Conservation (phyloP, 2,888 invertebrate genomes). For the Alitta virens region DNA sequence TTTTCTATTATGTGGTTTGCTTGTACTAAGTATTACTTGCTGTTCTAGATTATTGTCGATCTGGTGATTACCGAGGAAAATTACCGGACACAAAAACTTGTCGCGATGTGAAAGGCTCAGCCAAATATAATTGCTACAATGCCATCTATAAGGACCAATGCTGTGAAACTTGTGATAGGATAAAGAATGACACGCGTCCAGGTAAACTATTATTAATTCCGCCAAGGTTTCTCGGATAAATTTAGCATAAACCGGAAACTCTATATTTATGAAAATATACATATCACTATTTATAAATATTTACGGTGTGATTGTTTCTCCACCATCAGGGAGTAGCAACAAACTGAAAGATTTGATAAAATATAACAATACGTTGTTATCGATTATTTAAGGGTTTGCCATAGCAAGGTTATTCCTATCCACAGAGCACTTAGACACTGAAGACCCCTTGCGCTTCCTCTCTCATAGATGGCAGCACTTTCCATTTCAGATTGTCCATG, state of each 20-base stretch:
- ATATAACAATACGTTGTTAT: too few species aligned
- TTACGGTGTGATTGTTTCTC: too few species aligned
- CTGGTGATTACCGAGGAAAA: conserved; percentile 21
- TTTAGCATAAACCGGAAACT: too few species aligned
- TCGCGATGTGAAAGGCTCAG: neutral
- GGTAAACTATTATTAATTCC: neutral
- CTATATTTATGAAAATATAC: too few species aligned
- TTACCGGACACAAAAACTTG: conserved; percentile 3
- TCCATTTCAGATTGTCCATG: conserved; percentile 37
- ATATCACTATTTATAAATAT: too few species aligned
- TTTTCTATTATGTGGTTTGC: neutral
- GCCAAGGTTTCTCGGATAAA: too few species aligned
- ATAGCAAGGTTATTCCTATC: too few species aligned
- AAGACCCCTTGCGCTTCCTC: too few species aligned
- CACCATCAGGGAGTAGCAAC: too few species aligned
- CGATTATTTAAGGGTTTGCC: too few species aligned
- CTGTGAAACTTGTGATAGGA: neutral
- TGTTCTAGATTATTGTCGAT: conserved; percentile 34
- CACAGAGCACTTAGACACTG: too few species aligned
- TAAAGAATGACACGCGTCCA: neutral
- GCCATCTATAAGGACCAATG: neutral
- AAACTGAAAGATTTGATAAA: too few species aligned
- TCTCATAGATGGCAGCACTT: neutral
- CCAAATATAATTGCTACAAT: neutral
- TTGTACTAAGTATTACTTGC: neutral